A percentile compares a stretch with the other conserved stretches of the same genome.
phyloP scores from a whole-genome alignment of 2,888 invertebrate genomes.

The Drosophila kambysellisi region DNA sequence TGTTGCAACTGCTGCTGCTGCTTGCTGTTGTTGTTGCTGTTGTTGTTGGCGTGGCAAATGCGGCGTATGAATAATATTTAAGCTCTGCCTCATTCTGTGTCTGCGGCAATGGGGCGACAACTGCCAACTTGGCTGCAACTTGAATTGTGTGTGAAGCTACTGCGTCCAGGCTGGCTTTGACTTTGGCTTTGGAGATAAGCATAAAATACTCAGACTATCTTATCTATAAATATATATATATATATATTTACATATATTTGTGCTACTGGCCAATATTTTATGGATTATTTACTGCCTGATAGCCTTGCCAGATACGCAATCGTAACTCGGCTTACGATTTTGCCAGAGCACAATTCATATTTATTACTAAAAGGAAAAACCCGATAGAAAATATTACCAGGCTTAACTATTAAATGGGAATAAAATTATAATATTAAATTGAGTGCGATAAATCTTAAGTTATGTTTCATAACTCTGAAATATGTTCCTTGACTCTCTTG shows the following conservation, averaged over 20 bases:
- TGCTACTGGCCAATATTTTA: background rate
- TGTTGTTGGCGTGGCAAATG: constrained; percentile 51
- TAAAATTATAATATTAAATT: background rate
- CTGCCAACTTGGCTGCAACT: constrained; percentile 21
- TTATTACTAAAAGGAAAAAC: background rate
- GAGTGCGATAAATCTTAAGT: background rate
- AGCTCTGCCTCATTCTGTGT: constrained; percentile 34
- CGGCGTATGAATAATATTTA: constrained; percentile 77
- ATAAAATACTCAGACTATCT: background rate
- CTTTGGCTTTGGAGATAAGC: background rate
- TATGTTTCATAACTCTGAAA: background rate
- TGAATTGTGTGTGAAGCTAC: constrained; percentile 20
- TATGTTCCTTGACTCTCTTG: background rate
- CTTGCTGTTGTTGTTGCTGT: background rate
- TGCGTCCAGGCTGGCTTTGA: too few species aligned
- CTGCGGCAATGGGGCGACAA: constrained; percentile 34
- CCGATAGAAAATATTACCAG: background rate
- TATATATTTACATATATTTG: too few species aligned
- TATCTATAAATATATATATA: too few species aligned
- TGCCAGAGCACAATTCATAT: background rate
- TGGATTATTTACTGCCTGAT: constrained; percentile 8
- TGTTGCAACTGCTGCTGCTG: background rate
- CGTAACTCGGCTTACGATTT: background rate
- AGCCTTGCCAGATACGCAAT: background rate
- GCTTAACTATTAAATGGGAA: background rate